Base-by-base conservation (phyloP, 2,888 invertebrate species). In the Neoitamus cyanurus region DNA sequence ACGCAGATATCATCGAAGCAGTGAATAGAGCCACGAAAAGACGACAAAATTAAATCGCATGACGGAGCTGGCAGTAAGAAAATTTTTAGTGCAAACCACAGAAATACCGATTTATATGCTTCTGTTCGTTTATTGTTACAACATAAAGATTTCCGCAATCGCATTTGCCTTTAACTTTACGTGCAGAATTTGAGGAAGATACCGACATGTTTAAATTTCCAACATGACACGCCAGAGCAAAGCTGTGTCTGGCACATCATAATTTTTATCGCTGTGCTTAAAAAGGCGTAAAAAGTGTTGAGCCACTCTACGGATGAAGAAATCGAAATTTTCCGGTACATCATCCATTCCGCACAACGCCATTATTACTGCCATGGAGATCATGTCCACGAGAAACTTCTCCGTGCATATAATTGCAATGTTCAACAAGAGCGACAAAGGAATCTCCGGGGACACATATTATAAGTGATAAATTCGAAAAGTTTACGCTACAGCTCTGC, bases 381-480 rank as follows among this genome's bases (percentile, higher is more conserved):
- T 20, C 48, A n/a, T 58, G 58, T 25, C 25, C 58, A 58, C 20
- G 58, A 7, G 5, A 9, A 58, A 25, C 58, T 58, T 58, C 25
- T n/a, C n/a, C 42, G 15, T 42, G 42, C 42, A 73, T 73, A 42
- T 75, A 75, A 75, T 75, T 75, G 42, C 42, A 75, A 25, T 25
- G 25, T 28, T 42, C 37, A 25, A 75, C 75, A 75, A 37, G 42
- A 75, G 37, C 20, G 34, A 42, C 25, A 73, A 73, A 73, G 34
- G 31, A 73, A 58, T 58, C 73, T 36, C 73, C 15, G 15, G 36
- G 73, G 73, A 73, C 34, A 36, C 75, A 42, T 75, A 75, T 37
- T 75, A 30, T 75, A 75, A 73, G 75, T 37, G 42, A 75, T 75
- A 75, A 75, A 75, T 75, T 75, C 37, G 25, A 30, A 37, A 75